These are phyloP conservation scores for Opisthocomus hoazin DNA, from an alignment of 2,113 vertebrate genomes.

Conservation along the genomic window DNA sequence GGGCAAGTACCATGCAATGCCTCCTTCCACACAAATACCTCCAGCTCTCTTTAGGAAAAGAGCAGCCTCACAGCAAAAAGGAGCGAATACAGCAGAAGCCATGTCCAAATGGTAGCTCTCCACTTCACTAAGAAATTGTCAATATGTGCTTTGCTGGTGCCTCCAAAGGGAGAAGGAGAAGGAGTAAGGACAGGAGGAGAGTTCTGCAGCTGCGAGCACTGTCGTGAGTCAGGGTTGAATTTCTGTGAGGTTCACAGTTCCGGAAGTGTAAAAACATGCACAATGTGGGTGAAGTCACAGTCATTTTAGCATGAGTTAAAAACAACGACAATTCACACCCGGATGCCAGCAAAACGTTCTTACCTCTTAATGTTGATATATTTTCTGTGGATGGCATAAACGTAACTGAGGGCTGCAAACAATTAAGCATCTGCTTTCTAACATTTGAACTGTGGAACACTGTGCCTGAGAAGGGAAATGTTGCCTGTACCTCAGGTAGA, in stretches of 20 bases:
- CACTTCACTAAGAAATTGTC: neutral
- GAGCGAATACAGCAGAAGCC: neutral
- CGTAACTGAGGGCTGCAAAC: neutral
- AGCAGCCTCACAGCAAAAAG: neutral
- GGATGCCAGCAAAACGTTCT: neutral
- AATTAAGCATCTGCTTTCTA: neutral
- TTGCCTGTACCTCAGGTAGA: neutral
- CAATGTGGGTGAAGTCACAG: neutral
- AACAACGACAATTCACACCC: neutral
- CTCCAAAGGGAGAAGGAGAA: neutral
- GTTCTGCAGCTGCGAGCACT: accelerated
- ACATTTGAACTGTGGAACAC: neutral
- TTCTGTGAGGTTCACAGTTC: neutral
- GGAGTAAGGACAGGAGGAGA: neutral
- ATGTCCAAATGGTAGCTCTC: neutral
- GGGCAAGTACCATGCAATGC: accelerated
- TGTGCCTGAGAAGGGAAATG: neutral
- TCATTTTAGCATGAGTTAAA: neutral
- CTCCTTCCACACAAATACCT: neutral
- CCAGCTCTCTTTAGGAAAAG: neutral
- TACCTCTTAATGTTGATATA: neutral
- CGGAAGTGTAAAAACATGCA: neutral
- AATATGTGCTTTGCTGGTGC: neutral
- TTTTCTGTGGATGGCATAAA: neutral
- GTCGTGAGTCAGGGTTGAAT: neutral